These are phyloP conservation scores for Coelinius sp. DNA, from an alignment of 2,888 invertebrate genomes.

Conservation along the genomic window DNA sequence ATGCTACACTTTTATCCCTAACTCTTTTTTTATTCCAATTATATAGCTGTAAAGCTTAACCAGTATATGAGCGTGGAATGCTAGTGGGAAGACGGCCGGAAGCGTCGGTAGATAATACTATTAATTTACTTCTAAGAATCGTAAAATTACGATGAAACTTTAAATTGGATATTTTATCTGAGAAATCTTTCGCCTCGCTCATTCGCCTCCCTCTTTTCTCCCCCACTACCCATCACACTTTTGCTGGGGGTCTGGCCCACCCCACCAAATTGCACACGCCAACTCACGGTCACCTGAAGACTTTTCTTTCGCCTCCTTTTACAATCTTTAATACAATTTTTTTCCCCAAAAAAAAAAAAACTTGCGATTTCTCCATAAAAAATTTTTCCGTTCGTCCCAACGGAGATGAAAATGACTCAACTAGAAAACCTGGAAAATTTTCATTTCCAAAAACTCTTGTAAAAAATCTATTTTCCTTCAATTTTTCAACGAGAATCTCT, in stretches of 20 bases:
- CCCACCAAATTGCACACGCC: slow-evolving; percentile 11
- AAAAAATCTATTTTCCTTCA: no score
- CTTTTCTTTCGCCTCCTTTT: background rate
- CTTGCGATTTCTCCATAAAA: no score
- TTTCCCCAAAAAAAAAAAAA: no score
- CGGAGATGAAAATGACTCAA: no score
- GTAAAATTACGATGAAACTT: slow-evolving; percentile 67
- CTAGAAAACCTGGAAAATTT: no score
- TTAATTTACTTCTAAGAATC: slow-evolving; percentile 68
- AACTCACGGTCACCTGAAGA: slow-evolving; percentile 10
- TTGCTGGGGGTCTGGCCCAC: background rate
- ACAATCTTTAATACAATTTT: background rate
- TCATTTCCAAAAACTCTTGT: no score
- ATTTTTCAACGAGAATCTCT: background rate
- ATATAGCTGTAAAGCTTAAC: slow-evolving; percentile 31
- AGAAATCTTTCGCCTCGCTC: slow-evolving; percentile 46
- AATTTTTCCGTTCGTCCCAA: no score
- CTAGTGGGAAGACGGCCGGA: slow-evolving; percentile 30
- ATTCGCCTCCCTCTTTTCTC: slow-evolving; percentile 23
- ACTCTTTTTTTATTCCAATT: background rate
- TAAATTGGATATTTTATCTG: slow-evolving; percentile 48
- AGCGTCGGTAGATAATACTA: slow-evolving; percentile 63
- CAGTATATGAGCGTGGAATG: slow-evolving; percentile 32
- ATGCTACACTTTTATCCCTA: background rate
- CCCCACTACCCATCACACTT: slow-evolving; percentile 10